A percentile compares a stretch with the other conserved stretches of the same genome.
phyloP scores from a whole-genome alignment of 2,113 vertebrate species.

The Gymnorhina tibicen region DNA sequence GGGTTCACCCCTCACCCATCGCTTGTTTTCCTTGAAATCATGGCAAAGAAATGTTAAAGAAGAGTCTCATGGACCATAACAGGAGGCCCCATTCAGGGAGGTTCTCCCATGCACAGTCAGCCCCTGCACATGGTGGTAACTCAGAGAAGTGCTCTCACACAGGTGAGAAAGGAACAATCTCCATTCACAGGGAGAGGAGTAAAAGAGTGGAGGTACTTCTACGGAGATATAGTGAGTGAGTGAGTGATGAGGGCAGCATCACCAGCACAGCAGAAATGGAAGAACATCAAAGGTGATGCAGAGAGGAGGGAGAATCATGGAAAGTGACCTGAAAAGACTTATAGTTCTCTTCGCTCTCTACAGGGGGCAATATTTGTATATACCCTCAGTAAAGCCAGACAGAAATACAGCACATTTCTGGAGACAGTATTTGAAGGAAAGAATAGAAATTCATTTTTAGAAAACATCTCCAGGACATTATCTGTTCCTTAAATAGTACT shows the following conservation, averaged over 20 bases:
- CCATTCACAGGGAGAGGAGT: neutral
- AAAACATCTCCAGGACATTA: neutral
- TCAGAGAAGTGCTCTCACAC: neutral
- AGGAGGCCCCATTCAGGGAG: neutral
- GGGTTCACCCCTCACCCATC: fast-evolving
- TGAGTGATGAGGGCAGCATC: neutral
- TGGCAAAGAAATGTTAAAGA: neutral
- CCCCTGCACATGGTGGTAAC: fast-evolving
- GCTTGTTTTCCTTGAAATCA: neutral
- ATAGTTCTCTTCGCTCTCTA: neutral
- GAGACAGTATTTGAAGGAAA: neutral
- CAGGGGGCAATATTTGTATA: neutral
- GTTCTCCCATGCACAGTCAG: neutral
- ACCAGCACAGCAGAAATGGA: neutral
- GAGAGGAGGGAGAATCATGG: neutral
- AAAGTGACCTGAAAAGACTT: neutral
- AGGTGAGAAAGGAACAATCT: neutral
- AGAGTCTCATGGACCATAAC: neutral
- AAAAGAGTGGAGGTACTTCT: neutral
- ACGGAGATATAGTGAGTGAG: neutral
- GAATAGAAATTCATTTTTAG: neutral
- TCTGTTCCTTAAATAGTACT: neutral
- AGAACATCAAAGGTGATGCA: neutral
- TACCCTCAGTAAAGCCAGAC: neutral
- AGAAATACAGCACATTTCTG: neutral